These are phyloP conservation scores for Mimachlamys varia DNA, from an alignment of 2,888 invertebrate genomes.

Conservation along the genomic window DNA sequence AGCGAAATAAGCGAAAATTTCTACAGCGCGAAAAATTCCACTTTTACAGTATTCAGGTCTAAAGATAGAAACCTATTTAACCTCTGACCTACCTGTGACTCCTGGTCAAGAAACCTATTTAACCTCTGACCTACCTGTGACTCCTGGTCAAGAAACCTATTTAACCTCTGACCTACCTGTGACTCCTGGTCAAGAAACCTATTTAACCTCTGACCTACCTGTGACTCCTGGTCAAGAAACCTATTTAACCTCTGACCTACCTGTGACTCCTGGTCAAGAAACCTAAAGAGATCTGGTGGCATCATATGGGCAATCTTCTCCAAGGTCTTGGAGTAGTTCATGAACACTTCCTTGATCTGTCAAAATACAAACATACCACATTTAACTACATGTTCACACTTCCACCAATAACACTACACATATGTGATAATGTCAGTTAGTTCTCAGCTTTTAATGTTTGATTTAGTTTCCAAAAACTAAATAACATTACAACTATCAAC, in stretches of 20 bases:
- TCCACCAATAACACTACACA: neutral
- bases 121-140: neutral
- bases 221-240: no score
- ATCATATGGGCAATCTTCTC: constrained; percentile 77
- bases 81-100: neutral
- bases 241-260: constrained; percentile 55
- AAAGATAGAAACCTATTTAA: no score
- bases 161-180: constrained; percentile 68
- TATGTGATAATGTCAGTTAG: neutral
- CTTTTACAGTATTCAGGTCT: no score
- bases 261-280: constrained; percentile 79
- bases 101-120: neutral
- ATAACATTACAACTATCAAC: no score
- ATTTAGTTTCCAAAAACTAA: no score
- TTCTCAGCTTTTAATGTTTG: no score
- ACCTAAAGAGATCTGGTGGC: constrained; percentile 76
- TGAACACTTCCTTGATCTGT: constrained; percentile 73
- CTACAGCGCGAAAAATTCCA: no score
- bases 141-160: no score
- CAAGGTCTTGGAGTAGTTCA: constrained; percentile 72
- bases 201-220: neutral
- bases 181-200: constrained; percentile 79
- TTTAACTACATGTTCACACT: neutral
- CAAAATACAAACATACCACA: constrained; percentile 41
- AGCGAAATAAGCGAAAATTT: no score